Evolutionary conservation across 1,140 invertebrate genomes (phyloP).

Genomic region (Zophobas atratus): DNA sequence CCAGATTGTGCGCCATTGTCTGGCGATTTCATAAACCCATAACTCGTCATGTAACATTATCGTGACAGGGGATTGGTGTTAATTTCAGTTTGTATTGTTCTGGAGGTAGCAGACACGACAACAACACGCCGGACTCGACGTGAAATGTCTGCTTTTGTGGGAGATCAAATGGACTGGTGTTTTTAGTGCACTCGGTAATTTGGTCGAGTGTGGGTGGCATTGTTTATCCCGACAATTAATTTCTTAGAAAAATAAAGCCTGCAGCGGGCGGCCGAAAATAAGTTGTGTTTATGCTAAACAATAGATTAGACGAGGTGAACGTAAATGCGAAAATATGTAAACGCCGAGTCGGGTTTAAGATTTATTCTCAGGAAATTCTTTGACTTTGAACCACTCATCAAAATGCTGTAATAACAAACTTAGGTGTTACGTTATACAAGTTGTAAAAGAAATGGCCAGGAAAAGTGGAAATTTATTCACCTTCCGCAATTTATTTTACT

Average conservation of each 20-base stretch:
- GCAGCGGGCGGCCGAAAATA: background rate
- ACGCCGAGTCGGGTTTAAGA: too few species aligned
- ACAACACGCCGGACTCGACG: background rate
- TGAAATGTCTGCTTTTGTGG: slow-evolving; percentile 1
- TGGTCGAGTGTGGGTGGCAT: background rate
- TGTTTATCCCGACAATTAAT: background rate
- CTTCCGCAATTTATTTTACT: too few species aligned
- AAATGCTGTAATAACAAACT: too few species aligned
- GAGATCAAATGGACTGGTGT: too few species aligned
- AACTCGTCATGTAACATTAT: slow-evolving; percentile 20
- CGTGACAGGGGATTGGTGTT: slow-evolving; percentile 22
- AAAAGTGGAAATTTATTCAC: too few species aligned
- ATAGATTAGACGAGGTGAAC: background rate
- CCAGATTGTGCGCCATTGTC: background rate
- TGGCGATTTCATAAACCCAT: slow-evolving; percentile 13
- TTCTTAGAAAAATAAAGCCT: background rate
- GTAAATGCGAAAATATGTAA: too few species aligned
- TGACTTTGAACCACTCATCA: too few species aligned
- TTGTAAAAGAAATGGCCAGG: too few species aligned
- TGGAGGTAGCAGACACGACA: slow-evolving; percentile 6
- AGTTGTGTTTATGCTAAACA: background rate
- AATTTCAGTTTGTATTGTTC: slow-evolving; percentile 25
- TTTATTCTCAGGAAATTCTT: too few species aligned
- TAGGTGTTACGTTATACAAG: too few species aligned
- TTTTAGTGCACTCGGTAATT: background rate